These are phyloP conservation scores for Denticeps clupeoides DNA, from an alignment of 2,797 vertebrate genomes.

Conservation along the genomic window DNA sequence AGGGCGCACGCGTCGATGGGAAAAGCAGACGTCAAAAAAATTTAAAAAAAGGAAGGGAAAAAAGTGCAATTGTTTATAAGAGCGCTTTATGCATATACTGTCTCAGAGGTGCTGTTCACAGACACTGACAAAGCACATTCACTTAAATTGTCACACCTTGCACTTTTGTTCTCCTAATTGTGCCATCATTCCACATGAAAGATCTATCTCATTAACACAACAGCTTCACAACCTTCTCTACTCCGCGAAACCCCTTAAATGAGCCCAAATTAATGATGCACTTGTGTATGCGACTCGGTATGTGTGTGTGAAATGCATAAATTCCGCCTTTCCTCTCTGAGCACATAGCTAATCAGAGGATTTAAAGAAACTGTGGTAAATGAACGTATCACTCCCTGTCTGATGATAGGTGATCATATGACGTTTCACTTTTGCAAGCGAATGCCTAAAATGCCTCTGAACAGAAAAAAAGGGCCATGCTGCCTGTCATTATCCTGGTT, in stretches of 20 bases:
- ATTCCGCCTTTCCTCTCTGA: too few relatives aligned
- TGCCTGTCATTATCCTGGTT: constrained; percentile 42
- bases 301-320: not conserved
- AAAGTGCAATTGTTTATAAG: constrained; percentile 36
- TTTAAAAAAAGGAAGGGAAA: not conserved
- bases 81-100: constrained; percentile 42
- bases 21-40: not conserved
- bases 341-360: too few relatives aligned
- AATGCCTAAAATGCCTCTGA: constrained; percentile 33
- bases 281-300: constrained; percentile 22
- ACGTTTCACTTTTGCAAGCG: too few relatives aligned
- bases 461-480: constrained; percentile 16
- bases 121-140: constrained; percentile 73
- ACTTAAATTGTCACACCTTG: constrained; percentile 75
- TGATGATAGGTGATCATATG: too few relatives aligned
- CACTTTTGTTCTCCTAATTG: constrained; percentile 76
- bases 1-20: too few relatives aligned
- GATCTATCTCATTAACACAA: constrained; percentile 70
- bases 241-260: constrained; percentile 60
- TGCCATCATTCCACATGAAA: constrained; percentile 69
- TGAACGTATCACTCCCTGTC: too few relatives aligned
- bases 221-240: constrained; percentile 62
- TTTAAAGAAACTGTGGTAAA: too few relatives aligned
- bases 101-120: constrained; percentile 63
- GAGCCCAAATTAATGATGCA: constrained; percentile 62